Percentiles rank a stretch among this genome's conserved stretches.
These are phyloP conservation scores for Mugil cephalus DNA, from an alignment of 2,113 vertebrate genomes.

Conservation along the genomic window DNA sequence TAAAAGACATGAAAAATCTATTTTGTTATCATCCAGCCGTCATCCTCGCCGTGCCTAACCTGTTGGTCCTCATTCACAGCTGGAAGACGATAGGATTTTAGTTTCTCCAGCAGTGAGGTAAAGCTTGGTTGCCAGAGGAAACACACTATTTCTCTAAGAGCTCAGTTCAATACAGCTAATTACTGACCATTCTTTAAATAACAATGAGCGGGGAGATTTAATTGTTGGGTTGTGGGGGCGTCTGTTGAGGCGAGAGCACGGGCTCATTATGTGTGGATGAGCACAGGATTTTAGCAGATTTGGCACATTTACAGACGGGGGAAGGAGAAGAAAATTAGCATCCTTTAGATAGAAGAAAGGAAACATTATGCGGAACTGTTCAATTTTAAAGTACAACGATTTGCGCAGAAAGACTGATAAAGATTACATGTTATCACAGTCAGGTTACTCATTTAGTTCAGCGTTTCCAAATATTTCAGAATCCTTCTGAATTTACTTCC, in stretches of 20 bases:
- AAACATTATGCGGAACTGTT: slow-evolving; percentile 8
- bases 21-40: background rate
- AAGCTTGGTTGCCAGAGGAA: slow-evolving; percentile 5
- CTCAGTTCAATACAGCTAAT: slow-evolving; percentile 52
- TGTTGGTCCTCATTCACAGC: background rate
- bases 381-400: slow-evolving; percentile 2
- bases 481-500: background rate
- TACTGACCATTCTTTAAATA: slow-evolving; percentile 60
- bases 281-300: slow-evolving; percentile 25
- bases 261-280: slow-evolving; percentile 44
- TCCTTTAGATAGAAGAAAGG: slow-evolving; percentile 27
- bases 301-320: slow-evolving; percentile 22
- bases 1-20: background rate
- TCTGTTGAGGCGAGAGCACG: slow-evolving; percentile 9
- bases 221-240: slow-evolving; percentile 54
- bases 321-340: slow-evolving; percentile 38
- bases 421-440: background rate
- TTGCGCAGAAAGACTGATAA: background rate
- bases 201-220: slow-evolving; percentile 56
- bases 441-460: too few species aligned
- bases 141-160: background rate
- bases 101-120: slow-evolving; percentile 14
- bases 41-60: background rate
- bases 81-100: slow-evolving; percentile 12
- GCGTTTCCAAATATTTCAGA: background rate